Conservation (phyloP, 1,140 invertebrate species). For the Apolygus lucorum region DNA sequence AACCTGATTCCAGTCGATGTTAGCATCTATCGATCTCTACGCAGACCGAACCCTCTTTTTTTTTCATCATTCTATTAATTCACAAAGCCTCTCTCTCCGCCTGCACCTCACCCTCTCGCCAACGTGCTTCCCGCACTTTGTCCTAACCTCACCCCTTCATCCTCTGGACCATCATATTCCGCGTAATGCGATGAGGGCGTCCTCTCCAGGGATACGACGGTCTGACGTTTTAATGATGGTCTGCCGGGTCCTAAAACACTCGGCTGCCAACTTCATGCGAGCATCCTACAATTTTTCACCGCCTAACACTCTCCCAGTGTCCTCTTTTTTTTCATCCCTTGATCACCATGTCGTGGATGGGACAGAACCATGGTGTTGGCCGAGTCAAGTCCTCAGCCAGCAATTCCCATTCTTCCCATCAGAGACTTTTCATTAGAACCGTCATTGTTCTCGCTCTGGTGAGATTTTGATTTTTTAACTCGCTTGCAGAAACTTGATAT, state of each 20-base stretch:
- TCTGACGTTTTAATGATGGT: constrained; percentile 1
- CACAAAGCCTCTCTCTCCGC: background rate
- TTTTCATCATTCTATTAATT: constrained; percentile 2
- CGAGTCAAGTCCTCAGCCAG: too few relatives aligned
- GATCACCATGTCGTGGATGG: too few relatives aligned
- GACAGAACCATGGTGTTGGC: too few relatives aligned
- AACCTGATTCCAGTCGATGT: background rate
- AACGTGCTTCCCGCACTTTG: background rate
- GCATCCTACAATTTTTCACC: background rate
- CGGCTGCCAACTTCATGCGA: background rate
- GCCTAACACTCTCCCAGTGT: too few relatives aligned
- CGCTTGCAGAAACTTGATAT: too few relatives aligned
- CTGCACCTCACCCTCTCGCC: background rate
- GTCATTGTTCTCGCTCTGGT: too few relatives aligned
- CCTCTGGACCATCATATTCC: background rate
- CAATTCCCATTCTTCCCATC: too few relatives aligned
- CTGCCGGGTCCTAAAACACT: background rate
- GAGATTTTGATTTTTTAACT: too few relatives aligned
- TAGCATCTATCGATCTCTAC: background rate
- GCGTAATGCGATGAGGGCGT: background rate
- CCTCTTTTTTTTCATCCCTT: too few relatives aligned
- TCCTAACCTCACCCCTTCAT: background rate
- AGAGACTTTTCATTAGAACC: too few relatives aligned
- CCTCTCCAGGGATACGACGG: background rate
- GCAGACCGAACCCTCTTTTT: background rate